Evolutionary conservation across 1,140 invertebrate species (phyloP).

Genomic region (Leptinotarsa lineolata): DNA sequence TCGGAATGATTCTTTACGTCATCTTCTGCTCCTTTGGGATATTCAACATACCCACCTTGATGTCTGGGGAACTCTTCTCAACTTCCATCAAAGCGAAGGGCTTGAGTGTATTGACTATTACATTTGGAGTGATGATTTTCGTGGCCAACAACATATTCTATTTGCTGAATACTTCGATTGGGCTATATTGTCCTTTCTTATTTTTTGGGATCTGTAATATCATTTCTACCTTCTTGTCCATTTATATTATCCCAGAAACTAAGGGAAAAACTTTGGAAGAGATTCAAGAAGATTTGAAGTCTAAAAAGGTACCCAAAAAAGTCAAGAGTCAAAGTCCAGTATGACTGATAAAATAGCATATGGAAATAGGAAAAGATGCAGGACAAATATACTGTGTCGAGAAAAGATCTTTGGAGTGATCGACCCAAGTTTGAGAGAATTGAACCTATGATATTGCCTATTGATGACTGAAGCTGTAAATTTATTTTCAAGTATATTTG

Average conservation of each 20-base stretch:
- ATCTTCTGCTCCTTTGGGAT: slow-evolving; percentile 46
- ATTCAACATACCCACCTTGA: slow-evolving; percentile 45
- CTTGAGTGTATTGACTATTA: slow-evolving; percentile 35
- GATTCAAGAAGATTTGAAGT: slow-evolving; percentile 76
- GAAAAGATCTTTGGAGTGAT: no score
- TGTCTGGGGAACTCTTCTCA: slow-evolving; percentile 52
- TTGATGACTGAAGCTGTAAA: no score
- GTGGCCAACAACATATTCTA: slow-evolving; percentile 53
- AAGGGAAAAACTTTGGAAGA: slow-evolving; percentile 87
- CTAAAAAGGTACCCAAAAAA: no score
- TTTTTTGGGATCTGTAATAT: slow-evolving; percentile 76
- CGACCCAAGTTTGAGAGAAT: no score
- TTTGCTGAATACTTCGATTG: slow-evolving; percentile 60
- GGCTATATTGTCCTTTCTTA: slow-evolving; percentile 76
- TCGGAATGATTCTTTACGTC: slow-evolving; percentile 44
- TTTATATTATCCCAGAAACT: slow-evolving; percentile 87
- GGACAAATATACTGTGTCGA: no score
- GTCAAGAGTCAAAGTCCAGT: no score
- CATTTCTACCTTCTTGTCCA: slow-evolving; percentile 75
- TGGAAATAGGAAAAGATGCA: no score
- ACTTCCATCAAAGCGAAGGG: slow-evolving; percentile 49
- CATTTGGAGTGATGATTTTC: slow-evolving; percentile 42
- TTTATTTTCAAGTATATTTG: no score
- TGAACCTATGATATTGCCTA: no score
- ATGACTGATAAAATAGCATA: no score